phyloP scores from a whole-genome alignment of 2,888 invertebrate genomes.

The Neoascia interrupta region DNA sequence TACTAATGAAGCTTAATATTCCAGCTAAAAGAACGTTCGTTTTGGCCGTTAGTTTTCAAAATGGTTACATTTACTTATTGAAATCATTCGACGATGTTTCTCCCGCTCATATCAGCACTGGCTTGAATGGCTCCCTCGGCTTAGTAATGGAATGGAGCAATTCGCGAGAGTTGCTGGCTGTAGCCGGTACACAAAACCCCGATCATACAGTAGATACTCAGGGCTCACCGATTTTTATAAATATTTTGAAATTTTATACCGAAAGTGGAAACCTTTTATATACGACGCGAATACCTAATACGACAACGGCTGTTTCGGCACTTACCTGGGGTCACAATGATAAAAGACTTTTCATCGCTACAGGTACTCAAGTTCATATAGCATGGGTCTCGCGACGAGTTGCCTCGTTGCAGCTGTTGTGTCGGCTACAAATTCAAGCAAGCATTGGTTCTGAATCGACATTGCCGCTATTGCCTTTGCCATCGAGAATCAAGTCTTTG shows the following conservation, averaged over 20 bases:
- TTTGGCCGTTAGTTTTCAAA: conserved; percentile 92
- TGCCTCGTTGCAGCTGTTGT: conserved; percentile 93
- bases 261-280: conserved; percentile 91
- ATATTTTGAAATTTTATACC: conserved; percentile 94
- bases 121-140: conserved; percentile 86
- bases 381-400: conserved; percentile 95
- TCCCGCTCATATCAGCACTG: conserved; percentile 90
- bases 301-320: conserved; percentile 90
- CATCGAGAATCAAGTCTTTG: conserved; percentile 90
- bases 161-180: conserved; percentile 93
- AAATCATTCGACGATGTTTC: conserved; percentile 96
- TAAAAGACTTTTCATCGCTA: conserved; percentile 94
- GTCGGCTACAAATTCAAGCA: conserved; percentile 89
- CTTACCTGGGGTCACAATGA: conserved; percentile 99
- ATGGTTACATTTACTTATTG: conserved; percentile 93
- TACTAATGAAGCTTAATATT: conserved; percentile 12
- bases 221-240: conserved; percentile 84
- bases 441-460: conserved; percentile 87
- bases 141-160: conserved; percentile 98
- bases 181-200: conserved; percentile 86
- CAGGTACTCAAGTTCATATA: conserved; percentile 94
- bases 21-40: conserved; percentile 86
- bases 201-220: conserved; percentile 74
- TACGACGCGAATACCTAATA: conserved; percentile 88
- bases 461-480: conserved; percentile 90